phyloP scores from a whole-genome alignment of 2,113 vertebrate species.

The Nothocercus julius region DNA sequence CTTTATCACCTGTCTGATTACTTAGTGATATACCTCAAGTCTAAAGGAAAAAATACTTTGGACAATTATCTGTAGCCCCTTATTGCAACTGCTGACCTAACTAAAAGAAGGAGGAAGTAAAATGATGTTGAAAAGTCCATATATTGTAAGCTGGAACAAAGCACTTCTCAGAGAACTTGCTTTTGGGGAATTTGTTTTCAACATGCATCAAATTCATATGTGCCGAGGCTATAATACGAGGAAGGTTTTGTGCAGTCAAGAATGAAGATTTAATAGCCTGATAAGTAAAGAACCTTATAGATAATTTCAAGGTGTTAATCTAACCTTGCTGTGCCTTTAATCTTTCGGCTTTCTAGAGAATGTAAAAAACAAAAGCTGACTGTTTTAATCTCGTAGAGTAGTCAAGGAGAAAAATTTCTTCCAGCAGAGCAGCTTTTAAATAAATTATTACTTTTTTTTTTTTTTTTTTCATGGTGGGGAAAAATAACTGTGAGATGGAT shows the following conservation, averaged over 20 bases:
- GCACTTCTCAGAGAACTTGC: neutral
- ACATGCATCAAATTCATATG: neutral
- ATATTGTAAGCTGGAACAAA: conserved; percentile 25
- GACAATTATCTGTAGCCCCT: neutral
- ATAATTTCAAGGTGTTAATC: conserved; percentile 56
- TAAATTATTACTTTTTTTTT: conserved; percentile 57
- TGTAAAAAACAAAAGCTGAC: conserved; percentile 34
- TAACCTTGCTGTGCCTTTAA: conserved; percentile 52
- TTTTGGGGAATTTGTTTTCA: conserved; percentile 11
- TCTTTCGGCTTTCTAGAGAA: neutral
- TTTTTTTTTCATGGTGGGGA: neutral
- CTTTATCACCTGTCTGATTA: neutral
- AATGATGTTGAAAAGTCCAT: neutral
- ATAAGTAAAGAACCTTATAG: conserved; percentile 35
- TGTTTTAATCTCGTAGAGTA: conserved; percentile 36
- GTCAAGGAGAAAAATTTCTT: conserved; percentile 48
- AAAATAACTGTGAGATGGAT: conserved; percentile 45
- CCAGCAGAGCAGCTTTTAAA: conserved; percentile 51
- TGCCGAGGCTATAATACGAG: neutral
- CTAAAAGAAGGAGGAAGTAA: neutral
- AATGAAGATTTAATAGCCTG: conserved; percentile 51
- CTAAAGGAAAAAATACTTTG: neutral
- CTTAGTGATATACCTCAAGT: neutral
- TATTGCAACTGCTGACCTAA: neutral
- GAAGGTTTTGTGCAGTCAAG: neutral